Evolutionary conservation across 2,797 vertebrate species (phyloP), one percentile per base, ranked within the genome.

Genomic region (Taenioides sp.): DNA sequence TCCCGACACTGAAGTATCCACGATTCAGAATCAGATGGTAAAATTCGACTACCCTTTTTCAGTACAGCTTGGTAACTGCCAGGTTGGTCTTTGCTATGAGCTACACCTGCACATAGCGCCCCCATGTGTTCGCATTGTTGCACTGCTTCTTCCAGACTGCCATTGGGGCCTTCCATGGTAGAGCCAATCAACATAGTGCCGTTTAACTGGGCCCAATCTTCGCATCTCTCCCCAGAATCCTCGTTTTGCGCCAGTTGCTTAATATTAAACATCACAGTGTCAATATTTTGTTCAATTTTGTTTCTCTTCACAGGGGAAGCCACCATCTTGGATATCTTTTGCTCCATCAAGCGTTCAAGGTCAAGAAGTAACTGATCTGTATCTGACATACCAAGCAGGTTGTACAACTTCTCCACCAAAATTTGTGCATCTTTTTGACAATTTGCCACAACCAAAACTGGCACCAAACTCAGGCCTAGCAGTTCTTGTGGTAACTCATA

Each of bases 261-360:
- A 74, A 96, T 91, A 74, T 94, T 92, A 75, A 92, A 93, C 73
- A 96, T 92, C 68, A 94, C 82, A 0, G 93, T 87, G 40, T 92
- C 88, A 4, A 94, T 74, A 62, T 67, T 43, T 49, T 3, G 73
- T 52, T 55, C 60, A 0, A 67, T 72, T 65, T 71, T 60, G 11
- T 57, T 80, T 61, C 69, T 81, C 2, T 71, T 14, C 9, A 75
- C 77, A 9, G 77, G 28, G 31, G 66, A 20, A 57, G 66, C 34
- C 3, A 67, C 28, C 22, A 78, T 76, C 47, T 69, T 78, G 61
- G 70, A 80, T 63, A 78, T 75, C 72, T 80, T 87, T 67, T 62
- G 81, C 64, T 87, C 87, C 14, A 94, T 93, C 58, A 93, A 70
- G 27, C 28, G 72, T 57, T 87, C 80, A 55, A 98, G 80, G n/a